A percentile compares a stretch with the other conserved stretches of the same genome.
Conservation (phyloP, 1,140 invertebrate genomes). For the Drosophila kanapiae region DNA sequence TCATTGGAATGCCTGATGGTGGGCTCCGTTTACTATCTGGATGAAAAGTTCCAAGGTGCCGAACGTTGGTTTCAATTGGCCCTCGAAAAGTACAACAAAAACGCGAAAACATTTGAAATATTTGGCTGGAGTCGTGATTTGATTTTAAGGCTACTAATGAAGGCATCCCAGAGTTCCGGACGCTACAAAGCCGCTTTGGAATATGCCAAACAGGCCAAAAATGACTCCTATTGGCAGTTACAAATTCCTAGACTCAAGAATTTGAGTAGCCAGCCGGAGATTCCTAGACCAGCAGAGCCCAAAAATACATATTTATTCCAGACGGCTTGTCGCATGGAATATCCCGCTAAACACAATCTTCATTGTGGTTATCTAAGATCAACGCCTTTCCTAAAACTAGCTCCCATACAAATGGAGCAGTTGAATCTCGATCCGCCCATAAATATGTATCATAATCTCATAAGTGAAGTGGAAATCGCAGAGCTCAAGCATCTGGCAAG, state of each 20-base stretch:
- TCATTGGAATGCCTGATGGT: slow-evolving; percentile 10
- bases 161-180: slow-evolving; percentile 16
- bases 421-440: slow-evolving; percentile 12
- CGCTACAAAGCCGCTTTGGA: slow-evolving; percentile 12
- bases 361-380: slow-evolving; percentile 3
- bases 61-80: slow-evolving; percentile 36
- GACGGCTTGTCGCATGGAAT: slow-evolving; percentile 12
- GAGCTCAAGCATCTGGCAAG: slow-evolving; percentile 7
- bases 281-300: background rate
- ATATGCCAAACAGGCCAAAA: slow-evolving; percentile 7
- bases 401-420: slow-evolving; percentile 19
- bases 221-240: slow-evolving; percentile 3
- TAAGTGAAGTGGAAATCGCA: slow-evolving; percentile 10
- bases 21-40: slow-evolving; percentile 7
- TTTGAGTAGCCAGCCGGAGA: background rate
- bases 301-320: background rate
- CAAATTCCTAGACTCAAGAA: slow-evolving; percentile 8
- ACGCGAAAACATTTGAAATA: background rate
- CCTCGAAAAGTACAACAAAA: background rate
- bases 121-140: background rate
- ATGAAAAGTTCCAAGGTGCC: slow-evolving; percentile 5
- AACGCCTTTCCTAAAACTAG: slow-evolving; percentile 12
- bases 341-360: slow-evolving; percentile 11
- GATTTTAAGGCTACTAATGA: slow-evolving; percentile 20
- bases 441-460: slow-evolving; percentile 24